Conservation (phyloP, 2,113 vertebrate genomes). For the Percina caprodes region DNA sequence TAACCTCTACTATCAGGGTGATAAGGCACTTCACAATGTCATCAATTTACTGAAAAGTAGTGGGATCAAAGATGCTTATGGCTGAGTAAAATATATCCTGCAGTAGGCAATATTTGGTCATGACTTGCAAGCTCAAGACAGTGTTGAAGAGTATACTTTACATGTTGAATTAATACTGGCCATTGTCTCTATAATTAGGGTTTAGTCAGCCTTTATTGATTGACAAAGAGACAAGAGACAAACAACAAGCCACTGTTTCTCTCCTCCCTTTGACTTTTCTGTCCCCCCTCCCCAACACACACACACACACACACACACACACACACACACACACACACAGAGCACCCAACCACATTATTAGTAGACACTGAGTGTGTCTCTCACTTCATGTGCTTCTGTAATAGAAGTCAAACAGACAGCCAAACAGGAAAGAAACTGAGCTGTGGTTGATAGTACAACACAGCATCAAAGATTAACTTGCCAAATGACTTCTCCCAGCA, state of each 20-base stretch:
- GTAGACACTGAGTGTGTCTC: constrained; percentile 23
- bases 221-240: background rate
- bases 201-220: background rate
- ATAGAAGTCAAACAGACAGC: constrained; percentile 58
- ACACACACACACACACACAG: background rate
- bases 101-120: background rate
- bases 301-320: too few relatives aligned
- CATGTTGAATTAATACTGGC: background rate
- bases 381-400: constrained; percentile 17
- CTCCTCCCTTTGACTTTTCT: constrained; percentile 20
- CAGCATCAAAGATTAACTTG: constrained; percentile 61
- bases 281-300: too few relatives aligned
- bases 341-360: constrained; percentile 23
- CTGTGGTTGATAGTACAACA: constrained; percentile 32
- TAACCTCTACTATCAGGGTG: background rate
- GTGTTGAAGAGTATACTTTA: background rate
- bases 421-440: constrained; percentile 38
- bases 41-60: background rate
- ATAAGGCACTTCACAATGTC: background rate
- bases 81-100: background rate
- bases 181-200: background rate
- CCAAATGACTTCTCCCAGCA: constrained; percentile 19
- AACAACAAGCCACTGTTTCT: constrained; percentile 2
- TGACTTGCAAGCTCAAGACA: background rate
- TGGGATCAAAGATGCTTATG: background rate